phyloP scores from a whole-genome alignment of 1,140 invertebrate species.

The Asobara japonica region DNA sequence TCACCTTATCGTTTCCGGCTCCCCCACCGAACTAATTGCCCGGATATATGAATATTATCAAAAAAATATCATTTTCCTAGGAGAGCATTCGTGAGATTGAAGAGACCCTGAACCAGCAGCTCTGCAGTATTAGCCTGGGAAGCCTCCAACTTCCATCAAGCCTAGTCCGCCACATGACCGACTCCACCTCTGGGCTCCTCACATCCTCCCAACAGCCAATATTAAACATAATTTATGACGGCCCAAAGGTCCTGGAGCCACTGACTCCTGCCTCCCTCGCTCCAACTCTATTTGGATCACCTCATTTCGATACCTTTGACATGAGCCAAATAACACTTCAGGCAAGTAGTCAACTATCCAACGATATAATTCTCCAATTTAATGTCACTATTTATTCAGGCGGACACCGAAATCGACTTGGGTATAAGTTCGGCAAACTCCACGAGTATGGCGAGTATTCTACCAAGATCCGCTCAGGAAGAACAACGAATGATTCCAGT shows the following conservation, averaged over 20 bases:
- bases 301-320: constrained; percentile 55
- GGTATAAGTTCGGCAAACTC: constrained; percentile 49
- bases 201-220: constrained; percentile 45
- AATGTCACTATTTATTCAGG: constrained; percentile 33
- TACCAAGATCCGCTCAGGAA: constrained; percentile 51
- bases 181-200: no score
- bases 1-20: no score
- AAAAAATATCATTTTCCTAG: no score
- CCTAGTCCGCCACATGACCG: constrained; percentile 39
- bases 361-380: not conserved
- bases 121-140: constrained; percentile 54
- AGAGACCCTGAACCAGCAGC: constrained; percentile 61
- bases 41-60: no score
- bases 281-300: constrained; percentile 42
- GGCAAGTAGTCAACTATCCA: constrained; percentile 34
- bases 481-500: constrained; percentile 40
- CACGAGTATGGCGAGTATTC: constrained; percentile 55
- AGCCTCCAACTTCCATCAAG: constrained; percentile 45
- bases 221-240: constrained; percentile 57
- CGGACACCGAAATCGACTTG: constrained; percentile 50
- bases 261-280: constrained; percentile 30
- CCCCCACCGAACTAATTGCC: not conserved
- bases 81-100: constrained; percentile 63
- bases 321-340: constrained; percentile 56
- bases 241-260: constrained; percentile 45